A percentile compares a stretch with the other conserved stretches of the same genome.
phyloP scores from a whole-genome alignment of 2,888 invertebrate species.

The Drosophila niveifrons region DNA sequence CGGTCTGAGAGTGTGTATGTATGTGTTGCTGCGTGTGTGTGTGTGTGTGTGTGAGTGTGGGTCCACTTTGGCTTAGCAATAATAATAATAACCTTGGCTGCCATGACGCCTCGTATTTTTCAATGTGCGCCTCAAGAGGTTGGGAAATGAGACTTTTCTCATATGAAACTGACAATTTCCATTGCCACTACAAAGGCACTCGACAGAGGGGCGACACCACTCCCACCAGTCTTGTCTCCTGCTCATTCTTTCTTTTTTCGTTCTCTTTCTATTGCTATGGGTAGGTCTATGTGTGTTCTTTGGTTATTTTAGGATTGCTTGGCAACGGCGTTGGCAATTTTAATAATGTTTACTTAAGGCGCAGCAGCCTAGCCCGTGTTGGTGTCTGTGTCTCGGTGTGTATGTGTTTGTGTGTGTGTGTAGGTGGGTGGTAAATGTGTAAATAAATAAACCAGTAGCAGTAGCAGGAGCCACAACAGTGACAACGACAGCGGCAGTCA shows the following conservation, averaged over 20 bases:
- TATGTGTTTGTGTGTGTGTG: conserved; percentile 14
- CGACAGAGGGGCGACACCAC: conserved; percentile 27
- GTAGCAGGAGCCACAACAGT: conserved; percentile 19
- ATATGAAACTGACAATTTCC: conserved; percentile 78
- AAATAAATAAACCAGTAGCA: conserved; percentile 51
- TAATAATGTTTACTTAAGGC: conserved; percentile 81
- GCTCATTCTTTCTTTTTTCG: background rate
- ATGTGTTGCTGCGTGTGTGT: conserved; percentile 9
- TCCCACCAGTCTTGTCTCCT: conserved; percentile 7
- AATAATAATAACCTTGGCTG: conserved; percentile 79
- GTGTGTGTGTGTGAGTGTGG: conserved; percentile 28
- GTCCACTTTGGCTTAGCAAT: conserved; percentile 75
- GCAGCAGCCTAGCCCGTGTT: conserved; percentile 46
- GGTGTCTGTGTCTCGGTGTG: conserved; percentile 14
- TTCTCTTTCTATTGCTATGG: conserved; percentile 10
- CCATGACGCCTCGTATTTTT: conserved; percentile 67
- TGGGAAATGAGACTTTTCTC: conserved; percentile 47
- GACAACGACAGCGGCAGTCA: conserved; percentile 26
- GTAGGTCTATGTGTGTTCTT: conserved; percentile 45
- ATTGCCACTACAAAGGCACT: conserved; percentile 67
- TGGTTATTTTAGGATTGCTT: conserved; percentile 75
- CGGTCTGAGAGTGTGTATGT: background rate
- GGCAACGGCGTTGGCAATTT: conserved; percentile 76
- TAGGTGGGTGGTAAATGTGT: conserved; percentile 24
- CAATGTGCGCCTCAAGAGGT: conserved; percentile 54